Evolutionary conservation across 2,888 invertebrate genomes (phyloP).

Genomic region (Eupithecia abbreviata): DNA sequence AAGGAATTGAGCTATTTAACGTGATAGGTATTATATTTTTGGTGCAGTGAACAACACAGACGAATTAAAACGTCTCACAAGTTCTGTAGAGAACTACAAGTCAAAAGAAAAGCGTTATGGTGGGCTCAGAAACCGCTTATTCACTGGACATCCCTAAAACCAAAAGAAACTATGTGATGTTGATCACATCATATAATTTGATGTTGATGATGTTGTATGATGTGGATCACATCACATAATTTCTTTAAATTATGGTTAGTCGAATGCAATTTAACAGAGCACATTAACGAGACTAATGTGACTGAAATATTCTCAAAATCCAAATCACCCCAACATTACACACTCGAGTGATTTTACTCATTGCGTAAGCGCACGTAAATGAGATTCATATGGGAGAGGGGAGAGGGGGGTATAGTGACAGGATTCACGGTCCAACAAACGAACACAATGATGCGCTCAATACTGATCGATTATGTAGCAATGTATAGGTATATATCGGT

Average conservation of each 20-base stretch:
- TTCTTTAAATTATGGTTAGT: neutral
- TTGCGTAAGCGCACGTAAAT: conserved; percentile 81
- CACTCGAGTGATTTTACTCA: conserved; percentile 72
- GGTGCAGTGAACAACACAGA: too few relatives aligned
- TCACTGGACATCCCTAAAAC: neutral
- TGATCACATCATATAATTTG: neutral
- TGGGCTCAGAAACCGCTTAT: neutral
- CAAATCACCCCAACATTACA: conserved; percentile 64
- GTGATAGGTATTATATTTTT: neutral
- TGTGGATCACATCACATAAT: neutral
- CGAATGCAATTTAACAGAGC: neutral
- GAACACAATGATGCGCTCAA: conserved; percentile 81
- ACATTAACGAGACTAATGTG: conserved; percentile 19
- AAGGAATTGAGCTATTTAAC: neutral
- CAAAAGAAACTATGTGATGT: neutral
- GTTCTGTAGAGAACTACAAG: neutral
- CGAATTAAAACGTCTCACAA: too few relatives aligned
- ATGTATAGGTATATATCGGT: conserved; percentile 50
- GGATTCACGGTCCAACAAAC: conserved; percentile 82
- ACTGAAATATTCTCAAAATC: conserved; percentile 23
- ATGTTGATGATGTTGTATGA: too few relatives aligned
- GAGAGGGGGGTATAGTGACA: conserved; percentile 69
- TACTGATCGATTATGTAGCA: conserved; percentile 82
- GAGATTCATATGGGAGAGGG: conserved; percentile 73
- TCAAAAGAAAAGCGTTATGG: neutral